phyloP scores from a whole-genome alignment of 1,140 invertebrate species.

The Ceratina australensis region DNA sequence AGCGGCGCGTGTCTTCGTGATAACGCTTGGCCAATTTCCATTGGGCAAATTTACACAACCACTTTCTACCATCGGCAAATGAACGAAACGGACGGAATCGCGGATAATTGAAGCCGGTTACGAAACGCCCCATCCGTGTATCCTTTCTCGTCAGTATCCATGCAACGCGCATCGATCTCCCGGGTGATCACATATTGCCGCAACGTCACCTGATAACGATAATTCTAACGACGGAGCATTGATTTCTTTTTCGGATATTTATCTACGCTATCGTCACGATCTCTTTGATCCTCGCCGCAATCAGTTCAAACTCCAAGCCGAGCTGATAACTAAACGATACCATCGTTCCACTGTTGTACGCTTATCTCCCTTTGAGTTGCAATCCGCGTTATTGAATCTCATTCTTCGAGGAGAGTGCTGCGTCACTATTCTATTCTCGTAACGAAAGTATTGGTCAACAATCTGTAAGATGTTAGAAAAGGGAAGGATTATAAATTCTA shows the following conservation, averaged over 20 bases:
- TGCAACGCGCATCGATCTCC: neutral
- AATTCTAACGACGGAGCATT: neutral
- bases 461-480: too few relatives aligned
- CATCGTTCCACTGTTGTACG: neutral
- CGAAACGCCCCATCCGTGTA: neutral
- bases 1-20: conserved; percentile 4
- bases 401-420: neutral
- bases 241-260: conserved; percentile 27
- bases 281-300: conserved; percentile 58
- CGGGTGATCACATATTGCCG: neutral
- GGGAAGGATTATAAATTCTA: too few relatives aligned
- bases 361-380: conserved; percentile 36
- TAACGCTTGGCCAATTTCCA: conserved; percentile 1
- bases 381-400: conserved; percentile 6
- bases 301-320: conserved; percentile 50
- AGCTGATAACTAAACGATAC: conserved; percentile 20
- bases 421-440: neutral
- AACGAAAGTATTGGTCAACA: too few relatives aligned
- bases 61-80: neutral
- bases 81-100: conserved; percentile 7
- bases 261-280: conserved; percentile 8
- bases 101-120: conserved; percentile 11
- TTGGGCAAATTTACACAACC: conserved; percentile 20
- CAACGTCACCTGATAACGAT: too few relatives aligned
- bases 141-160: neutral